Conservation (phyloP, 2,797 vertebrate species). For the Sebastes elongatus region DNA sequence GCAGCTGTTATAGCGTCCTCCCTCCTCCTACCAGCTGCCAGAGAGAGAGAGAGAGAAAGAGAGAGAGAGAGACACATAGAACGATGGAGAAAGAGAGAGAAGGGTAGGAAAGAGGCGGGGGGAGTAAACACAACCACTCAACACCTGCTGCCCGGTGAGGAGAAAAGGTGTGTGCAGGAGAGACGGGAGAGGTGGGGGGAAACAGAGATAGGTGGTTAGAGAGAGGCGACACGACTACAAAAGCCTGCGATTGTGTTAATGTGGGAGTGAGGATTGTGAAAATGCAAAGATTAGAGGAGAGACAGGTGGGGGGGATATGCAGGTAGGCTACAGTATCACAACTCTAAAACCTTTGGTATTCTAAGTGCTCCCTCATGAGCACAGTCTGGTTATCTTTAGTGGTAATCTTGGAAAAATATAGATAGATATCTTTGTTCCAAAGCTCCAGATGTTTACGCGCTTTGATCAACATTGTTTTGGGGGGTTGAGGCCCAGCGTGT, state of each 20-base stretch:
- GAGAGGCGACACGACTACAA: slow-evolving; percentile 65
- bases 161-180: slow-evolving; percentile 80
- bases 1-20: slow-evolving; percentile 87
- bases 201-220: slow-evolving; percentile 61
- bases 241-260: slow-evolving; percentile 71
- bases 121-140: slow-evolving; percentile 83
- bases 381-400: slow-evolving; percentile 54
- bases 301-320: slow-evolving; percentile 63
- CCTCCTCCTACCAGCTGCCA: slow-evolving; percentile 87
- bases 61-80: slow-evolving; percentile 2
- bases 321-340: slow-evolving; percentile 71
- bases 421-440: slow-evolving; percentile 60
- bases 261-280: slow-evolving; percentile 59
- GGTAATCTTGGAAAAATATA: slow-evolving; percentile 62
- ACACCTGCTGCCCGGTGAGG: slow-evolving; percentile 86
- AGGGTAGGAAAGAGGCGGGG: slow-evolving; percentile 53
- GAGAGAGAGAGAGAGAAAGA: slow-evolving; percentile 51
- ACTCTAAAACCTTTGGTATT: slow-evolving; percentile 39
- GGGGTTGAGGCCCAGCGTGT: slow-evolving; percentile 46
- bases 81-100: slow-evolving; percentile 53
- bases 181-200: background rate
- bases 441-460: slow-evolving; percentile 73
- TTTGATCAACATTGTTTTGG: slow-evolving; percentile 74
- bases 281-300: slow-evolving; percentile 64
- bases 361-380: slow-evolving; percentile 63